phyloP scores from a whole-genome alignment of 2,888 invertebrate species.

The Coelopa pilipes region DNA sequence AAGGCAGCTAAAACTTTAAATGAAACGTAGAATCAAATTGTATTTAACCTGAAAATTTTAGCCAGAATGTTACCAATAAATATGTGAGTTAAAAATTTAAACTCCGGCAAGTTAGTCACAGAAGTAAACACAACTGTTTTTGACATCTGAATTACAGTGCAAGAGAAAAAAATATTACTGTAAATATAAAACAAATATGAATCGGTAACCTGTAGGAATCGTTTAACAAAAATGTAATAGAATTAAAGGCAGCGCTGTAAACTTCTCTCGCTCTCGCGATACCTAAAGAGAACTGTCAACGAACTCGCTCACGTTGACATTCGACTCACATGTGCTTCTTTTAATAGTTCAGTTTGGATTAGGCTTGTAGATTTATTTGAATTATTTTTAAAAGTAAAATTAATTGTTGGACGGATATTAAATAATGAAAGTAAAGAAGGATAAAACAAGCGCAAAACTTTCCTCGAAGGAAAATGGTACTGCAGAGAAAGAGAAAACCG shows the following conservation, averaged over 20 bases:
- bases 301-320: constrained; percentile 3
- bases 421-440: constrained; percentile 26
- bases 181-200: no score
- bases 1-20: neutral
- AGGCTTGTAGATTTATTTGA: neutral
- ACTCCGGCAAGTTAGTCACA: neutral
- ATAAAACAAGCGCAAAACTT: neutral
- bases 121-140: constrained; percentile 13
- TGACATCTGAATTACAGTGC: neutral
- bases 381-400: neutral
- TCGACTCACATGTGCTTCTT: neutral
- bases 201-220: no score
- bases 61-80: neutral
- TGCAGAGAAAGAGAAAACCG: neutral
- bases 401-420: neutral
- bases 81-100: neutral
- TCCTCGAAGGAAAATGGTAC: neutral
- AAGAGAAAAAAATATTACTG: no score
- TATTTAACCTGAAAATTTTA: neutral
- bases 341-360: neutral
- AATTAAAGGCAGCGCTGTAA: no score
- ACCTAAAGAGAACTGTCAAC: neutral
- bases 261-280: no score
- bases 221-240: no score
- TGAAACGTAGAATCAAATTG: neutral